Conservation (phyloP, 2,797 vertebrate genomes). For the Bothrops alternatus region DNA sequence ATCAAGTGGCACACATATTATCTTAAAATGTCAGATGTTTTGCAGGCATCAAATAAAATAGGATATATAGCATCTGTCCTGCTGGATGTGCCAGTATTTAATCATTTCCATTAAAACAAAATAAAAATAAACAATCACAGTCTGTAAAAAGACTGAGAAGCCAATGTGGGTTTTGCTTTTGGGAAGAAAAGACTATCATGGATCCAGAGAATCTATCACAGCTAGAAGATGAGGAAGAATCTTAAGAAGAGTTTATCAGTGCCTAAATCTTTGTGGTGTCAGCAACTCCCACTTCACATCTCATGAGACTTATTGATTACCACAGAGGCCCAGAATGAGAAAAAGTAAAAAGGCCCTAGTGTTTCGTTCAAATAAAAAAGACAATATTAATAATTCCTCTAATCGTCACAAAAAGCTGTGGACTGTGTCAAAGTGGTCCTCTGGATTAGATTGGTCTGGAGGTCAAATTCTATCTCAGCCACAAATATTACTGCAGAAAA, state of each 20-base stretch:
- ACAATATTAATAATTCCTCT: background rate
- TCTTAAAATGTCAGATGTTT: background rate
- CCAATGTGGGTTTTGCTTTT: background rate
- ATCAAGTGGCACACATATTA: background rate
- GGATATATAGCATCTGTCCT: background rate
- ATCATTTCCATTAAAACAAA: background rate
- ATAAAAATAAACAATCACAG: background rate
- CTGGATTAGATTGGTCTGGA: background rate
- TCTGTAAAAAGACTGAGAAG: background rate
- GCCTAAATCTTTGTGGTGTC: background rate
- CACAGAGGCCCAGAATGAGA: background rate
- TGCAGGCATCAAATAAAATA: background rate
- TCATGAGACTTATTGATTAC: constrained; percentile 1
- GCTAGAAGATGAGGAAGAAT: background rate
- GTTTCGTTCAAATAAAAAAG: background rate
- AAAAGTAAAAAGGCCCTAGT: background rate
- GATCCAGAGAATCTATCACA: background rate
- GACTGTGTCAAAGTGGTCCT: background rate
- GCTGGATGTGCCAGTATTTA: background rate
- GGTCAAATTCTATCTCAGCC: background rate
- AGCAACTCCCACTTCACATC: background rate
- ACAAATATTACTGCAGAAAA: background rate
- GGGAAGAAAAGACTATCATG: fast-evolving
- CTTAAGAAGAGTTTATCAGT: background rate
- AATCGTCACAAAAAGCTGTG: background rate